Evolutionary conservation across 2,113 vertebrate species (phyloP).

Genomic region (Thinocorus orbignyianus): DNA sequence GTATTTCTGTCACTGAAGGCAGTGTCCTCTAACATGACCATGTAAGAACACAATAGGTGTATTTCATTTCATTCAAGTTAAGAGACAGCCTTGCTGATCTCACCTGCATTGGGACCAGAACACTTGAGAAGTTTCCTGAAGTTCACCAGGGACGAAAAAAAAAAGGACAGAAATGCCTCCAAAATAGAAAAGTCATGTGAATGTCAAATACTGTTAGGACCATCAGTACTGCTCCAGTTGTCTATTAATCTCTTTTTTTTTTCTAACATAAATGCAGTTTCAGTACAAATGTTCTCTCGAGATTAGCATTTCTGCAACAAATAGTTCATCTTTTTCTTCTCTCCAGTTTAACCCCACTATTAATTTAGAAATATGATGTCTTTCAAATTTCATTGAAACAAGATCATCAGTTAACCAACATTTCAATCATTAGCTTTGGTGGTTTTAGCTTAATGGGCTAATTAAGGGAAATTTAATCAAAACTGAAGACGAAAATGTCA

Average conservation of each 20-base stretch:
- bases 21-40: background rate
- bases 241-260: background rate
- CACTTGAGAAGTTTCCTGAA: background rate
- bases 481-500: constrained; percentile 51
- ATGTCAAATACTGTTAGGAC: background rate
- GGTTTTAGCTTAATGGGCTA: constrained; percentile 53
- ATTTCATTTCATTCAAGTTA: background rate
- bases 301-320: constrained; percentile 29
- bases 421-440: constrained; percentile 49
- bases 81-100: background rate
- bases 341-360: constrained; percentile 41
- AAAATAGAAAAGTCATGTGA: background rate
- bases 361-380: constrained; percentile 44
- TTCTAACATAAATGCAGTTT: background rate
- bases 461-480: constrained; percentile 63
- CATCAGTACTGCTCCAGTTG: background rate
- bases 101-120: background rate
- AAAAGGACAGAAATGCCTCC: background rate
- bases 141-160: background rate
- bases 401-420: constrained; percentile 49
- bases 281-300: background rate
- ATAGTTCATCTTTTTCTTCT: constrained; percentile 38
- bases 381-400: constrained; percentile 54
- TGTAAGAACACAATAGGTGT: background rate
- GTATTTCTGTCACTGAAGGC: background rate